Conservation (phyloP, 1,140 invertebrate genomes). For the Apis laboriosa region DNA sequence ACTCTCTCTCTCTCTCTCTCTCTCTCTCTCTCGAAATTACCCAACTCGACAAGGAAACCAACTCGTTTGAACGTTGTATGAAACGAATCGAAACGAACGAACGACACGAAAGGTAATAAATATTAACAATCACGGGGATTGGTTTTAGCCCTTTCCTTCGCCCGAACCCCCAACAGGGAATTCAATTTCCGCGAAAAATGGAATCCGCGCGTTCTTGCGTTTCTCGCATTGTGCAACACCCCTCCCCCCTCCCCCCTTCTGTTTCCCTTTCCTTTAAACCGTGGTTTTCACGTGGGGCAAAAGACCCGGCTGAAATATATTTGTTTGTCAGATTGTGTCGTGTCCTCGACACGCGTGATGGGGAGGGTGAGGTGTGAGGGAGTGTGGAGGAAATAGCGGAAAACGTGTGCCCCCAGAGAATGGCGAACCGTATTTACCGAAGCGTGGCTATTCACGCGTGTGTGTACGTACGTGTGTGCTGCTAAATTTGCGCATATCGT, state of each 20-base stretch:
- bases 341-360: constrained; percentile 21
- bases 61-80: neutral
- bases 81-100: neutral
- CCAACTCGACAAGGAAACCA: neutral
- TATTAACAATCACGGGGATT: neutral
- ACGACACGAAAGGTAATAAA: neutral
- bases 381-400: constrained; percentile 33
- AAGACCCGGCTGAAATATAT: constrained; percentile 56
- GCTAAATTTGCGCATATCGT: constrained; percentile 36
- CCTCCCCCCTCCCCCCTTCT: constrained; percentile 28
- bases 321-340: constrained; percentile 67
- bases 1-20: no score
- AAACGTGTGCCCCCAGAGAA: constrained; percentile 32
- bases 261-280: constrained; percentile 27
- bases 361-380: no score
- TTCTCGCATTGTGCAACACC: constrained; percentile 27
- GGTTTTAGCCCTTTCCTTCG: neutral
- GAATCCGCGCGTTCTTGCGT: neutral
- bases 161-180: neutral
- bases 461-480: neutral
- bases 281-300: constrained; percentile 19
- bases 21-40: neutral
- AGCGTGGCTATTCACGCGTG: constrained; percentile 22
- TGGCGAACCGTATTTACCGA: constrained; percentile 56
- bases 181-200: constrained; percentile 29